These are phyloP conservation scores for Anarhynchus alexandrinus DNA, from an alignment of 2,113 vertebrate genomes.

Conservation along the genomic window DNA sequence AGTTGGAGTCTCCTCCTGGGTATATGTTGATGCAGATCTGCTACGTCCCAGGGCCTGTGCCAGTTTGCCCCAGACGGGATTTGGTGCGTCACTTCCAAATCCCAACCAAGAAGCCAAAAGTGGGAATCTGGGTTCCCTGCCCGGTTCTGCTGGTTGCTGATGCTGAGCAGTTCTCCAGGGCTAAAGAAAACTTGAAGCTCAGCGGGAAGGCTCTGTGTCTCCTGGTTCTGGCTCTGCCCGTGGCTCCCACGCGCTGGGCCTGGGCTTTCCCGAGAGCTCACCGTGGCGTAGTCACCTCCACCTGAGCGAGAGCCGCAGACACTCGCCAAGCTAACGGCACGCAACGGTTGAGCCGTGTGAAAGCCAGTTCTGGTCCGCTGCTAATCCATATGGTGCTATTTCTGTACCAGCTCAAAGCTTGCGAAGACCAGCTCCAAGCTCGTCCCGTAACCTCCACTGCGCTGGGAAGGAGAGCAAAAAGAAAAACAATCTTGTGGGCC, in stretches of 20 bases:
- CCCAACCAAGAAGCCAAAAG: not conserved
- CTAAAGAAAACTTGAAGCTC: too few species aligned
- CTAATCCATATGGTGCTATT: not conserved
- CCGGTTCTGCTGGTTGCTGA: not conserved
- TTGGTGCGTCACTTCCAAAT: not conserved
- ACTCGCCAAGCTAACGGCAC: not conserved
- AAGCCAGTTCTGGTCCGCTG: not conserved
- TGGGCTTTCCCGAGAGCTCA: not conserved
- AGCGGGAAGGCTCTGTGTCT: not conserved
- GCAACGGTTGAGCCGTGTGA: not conserved
- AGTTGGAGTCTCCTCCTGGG: not conserved
- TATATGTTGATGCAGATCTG: not conserved
- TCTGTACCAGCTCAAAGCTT: not conserved
- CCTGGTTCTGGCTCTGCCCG: not conserved
- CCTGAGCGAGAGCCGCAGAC: not conserved
- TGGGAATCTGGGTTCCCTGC: not conserved
- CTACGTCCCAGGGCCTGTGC: not conserved
- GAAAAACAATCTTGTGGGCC: not conserved
- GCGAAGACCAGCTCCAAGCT: not conserved
- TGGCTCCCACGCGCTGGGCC: not conserved
- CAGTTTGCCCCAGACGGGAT: not conserved
- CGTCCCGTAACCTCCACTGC: accelerated
- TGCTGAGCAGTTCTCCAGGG: not conserved
- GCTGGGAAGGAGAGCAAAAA: not conserved
- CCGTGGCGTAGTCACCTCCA: accelerated